These are phyloP conservation scores for Trichoplusia ni DNA, from an alignment of 1,140 invertebrate species.

Conservation along the genomic window DNA sequence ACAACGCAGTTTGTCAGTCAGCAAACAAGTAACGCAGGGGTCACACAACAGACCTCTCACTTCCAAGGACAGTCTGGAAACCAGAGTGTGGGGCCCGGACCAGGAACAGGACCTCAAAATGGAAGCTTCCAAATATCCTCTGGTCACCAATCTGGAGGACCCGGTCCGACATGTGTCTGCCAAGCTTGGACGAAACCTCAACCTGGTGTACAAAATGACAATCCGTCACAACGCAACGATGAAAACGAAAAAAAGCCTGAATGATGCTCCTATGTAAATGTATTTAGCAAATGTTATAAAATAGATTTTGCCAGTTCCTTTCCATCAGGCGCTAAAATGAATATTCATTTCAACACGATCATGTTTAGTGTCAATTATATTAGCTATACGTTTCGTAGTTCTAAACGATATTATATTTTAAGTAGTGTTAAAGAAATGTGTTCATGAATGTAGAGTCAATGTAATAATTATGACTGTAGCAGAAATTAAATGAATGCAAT, in stretches of 20 bases:
- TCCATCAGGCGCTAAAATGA: neutral
- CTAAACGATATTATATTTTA: too few relatives aligned
- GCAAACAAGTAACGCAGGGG: neutral
- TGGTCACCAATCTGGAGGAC: slow-evolving; percentile 44
- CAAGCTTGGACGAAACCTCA: slow-evolving; percentile 70
- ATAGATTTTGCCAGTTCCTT: neutral
- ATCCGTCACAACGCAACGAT: slow-evolving; percentile 41
- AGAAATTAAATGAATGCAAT: too few relatives aligned
- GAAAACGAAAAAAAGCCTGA: slow-evolving; percentile 42
- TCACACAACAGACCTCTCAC: neutral
- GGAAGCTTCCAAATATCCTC: slow-evolving; percentile 45
- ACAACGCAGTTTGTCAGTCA: too few relatives aligned
- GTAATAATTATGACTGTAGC: too few relatives aligned
- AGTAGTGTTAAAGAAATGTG: too few relatives aligned
- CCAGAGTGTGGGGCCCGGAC: neutral
- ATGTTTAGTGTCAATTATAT: neutral
- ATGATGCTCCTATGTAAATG: neutral
- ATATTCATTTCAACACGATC: neutral
- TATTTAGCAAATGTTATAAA: neutral
- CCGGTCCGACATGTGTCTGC: slow-evolving; percentile 69
- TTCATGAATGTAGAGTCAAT: too few relatives aligned
- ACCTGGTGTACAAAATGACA: slow-evolving; percentile 32
- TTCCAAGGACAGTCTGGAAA: neutral
- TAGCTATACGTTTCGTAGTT: too few relatives aligned
- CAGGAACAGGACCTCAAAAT: neutral